Conservation (phyloP, 2,888 invertebrate species). For the Eupelmus urozonus region DNA sequence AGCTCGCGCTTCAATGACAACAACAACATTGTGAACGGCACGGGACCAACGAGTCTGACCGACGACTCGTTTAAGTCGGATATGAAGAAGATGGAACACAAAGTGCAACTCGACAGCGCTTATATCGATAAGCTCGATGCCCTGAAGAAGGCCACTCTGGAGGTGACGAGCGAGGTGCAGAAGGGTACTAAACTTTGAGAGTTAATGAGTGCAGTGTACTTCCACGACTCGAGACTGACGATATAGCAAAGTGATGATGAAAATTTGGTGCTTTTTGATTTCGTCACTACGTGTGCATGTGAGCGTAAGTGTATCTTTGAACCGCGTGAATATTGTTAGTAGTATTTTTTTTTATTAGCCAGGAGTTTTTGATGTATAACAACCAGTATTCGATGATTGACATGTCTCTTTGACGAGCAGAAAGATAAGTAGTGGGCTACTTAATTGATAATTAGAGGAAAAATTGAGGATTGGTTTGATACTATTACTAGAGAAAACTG, state of each 20-base stretch:
- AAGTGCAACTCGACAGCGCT: slow-evolving; percentile 65
- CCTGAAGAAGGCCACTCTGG: slow-evolving; percentile 71
- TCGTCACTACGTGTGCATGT: slow-evolving; percentile 14
- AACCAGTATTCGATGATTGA: slow-evolving; percentile 54
- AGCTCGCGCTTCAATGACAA: slow-evolving; percentile 67
- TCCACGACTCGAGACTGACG: slow-evolving; percentile 60
- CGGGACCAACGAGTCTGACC: slow-evolving; percentile 63
- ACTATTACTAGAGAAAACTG: slow-evolving; percentile 19
- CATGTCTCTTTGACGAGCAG: background rate
- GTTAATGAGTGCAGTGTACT: background rate
- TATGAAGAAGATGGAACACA: slow-evolving; percentile 64
- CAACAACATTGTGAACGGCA: slow-evolving; percentile 66
- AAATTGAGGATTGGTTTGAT: too few species aligned
- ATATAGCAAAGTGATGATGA: slow-evolving; percentile 59
- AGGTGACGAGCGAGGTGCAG: slow-evolving; percentile 73
- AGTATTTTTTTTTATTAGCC: background rate
- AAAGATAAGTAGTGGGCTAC: background rate
- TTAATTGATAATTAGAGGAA: slow-evolving; percentile 15
- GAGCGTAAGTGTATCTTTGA: slow-evolving; percentile 1
- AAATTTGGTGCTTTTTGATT: slow-evolving; percentile 42
- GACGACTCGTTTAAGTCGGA: slow-evolving; percentile 61
- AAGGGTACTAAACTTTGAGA: slow-evolving; percentile 73
- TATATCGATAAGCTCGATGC: slow-evolving; percentile 73
- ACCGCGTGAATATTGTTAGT: background rate
- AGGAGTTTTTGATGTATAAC: slow-evolving; percentile 45